Evolutionary conservation across 2,888 invertebrate genomes (phyloP).

Genomic region (Pheosia tremula): DNA sequence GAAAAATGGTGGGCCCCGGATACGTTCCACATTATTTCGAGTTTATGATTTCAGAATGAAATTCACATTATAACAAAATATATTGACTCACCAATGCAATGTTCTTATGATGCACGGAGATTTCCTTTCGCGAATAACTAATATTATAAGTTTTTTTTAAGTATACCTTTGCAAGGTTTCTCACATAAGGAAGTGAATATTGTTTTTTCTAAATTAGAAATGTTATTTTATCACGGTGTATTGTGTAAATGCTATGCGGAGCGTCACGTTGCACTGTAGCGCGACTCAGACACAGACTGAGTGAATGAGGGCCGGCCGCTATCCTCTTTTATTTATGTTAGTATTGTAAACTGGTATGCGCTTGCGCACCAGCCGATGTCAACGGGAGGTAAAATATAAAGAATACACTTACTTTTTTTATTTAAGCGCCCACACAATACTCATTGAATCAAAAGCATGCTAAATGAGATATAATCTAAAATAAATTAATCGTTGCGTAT

Average conservation of each 20-base stretch:
- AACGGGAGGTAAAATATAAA: constrained; percentile 56
- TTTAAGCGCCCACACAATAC: constrained; percentile 51
- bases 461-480: constrained; percentile 48
- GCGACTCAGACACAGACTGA: constrained; percentile 66
- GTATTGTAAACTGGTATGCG: constrained; percentile 74
- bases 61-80: too few relatives aligned
- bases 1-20: not conserved
- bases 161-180: constrained; percentile 2
- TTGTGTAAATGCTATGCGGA: constrained; percentile 30
- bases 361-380: constrained; percentile 54
- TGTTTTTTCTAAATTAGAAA: constrained; percentile 19
- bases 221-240: constrained; percentile 28
- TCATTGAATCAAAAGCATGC: constrained; percentile 35
- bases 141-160: not conserved
- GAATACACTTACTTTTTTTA: constrained; percentile 48
- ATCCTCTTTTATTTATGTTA: constrained; percentile 81
- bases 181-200: constrained; percentile 22
- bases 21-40: not conserved
- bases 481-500: constrained; percentile 44
- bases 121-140: not conserved
- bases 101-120: constrained; percentile 15
- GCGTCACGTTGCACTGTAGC: constrained; percentile 53
- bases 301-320: constrained; percentile 71
- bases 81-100: constrained; percentile 29
- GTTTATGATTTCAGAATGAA: too few relatives aligned